Base-by-base conservation (phyloP, 2,113 vertebrate species). In the Tyto alba region DNA sequence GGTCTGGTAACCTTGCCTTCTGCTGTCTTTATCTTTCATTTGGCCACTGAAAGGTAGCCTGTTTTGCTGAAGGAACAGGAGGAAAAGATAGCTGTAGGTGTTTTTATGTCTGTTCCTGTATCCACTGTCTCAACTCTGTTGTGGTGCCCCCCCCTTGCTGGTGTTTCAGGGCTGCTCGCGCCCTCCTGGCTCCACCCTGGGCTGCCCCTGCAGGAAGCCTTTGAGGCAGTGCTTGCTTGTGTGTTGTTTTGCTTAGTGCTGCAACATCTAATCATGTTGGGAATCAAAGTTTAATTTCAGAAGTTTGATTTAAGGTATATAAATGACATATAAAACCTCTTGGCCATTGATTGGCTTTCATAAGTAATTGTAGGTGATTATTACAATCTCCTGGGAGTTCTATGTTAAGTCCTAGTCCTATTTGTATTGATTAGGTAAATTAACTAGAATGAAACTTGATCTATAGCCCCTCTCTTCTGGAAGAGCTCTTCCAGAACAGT, bases 331-430 rank as follows among this genome's bases (percentile, higher is more conserved):
- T n/a, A 83, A 84, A 94, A n/a, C 90, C 52, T 92, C 88, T 48
- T 27, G 59, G 72, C 72, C 72, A 80, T 93, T 96, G 82, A 77
- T 21, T 90, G 7, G 60, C 78, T 97, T 90, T 74, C 34, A 2
- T 88, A 93, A 96, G 67, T 90, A 96, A 94, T 86, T 88, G 79
- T 36, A 56, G 93, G 52, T 88, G 68, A 91, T 94, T 74, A 67
- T 43, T 69, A 66, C 4, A 2, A 25, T 85, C 78, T 88, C 64
- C 47, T 4, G 22, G 64, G 83, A 92, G 63, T 93, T 86, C 63
- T 48, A 10, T 1, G 3, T 53, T 50, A 75, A 83, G 67, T 80
- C 52, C 21, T 83, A 91, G 67, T 36, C 38, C 82, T 71, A 9
- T 82, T 84, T 67, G 45, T 94, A 88, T 95, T 90, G 88, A 90